These are phyloP conservation scores for Drosophila virilis DNA, from an alignment of 1,140 invertebrate species.

Conservation along the genomic window DNA sequence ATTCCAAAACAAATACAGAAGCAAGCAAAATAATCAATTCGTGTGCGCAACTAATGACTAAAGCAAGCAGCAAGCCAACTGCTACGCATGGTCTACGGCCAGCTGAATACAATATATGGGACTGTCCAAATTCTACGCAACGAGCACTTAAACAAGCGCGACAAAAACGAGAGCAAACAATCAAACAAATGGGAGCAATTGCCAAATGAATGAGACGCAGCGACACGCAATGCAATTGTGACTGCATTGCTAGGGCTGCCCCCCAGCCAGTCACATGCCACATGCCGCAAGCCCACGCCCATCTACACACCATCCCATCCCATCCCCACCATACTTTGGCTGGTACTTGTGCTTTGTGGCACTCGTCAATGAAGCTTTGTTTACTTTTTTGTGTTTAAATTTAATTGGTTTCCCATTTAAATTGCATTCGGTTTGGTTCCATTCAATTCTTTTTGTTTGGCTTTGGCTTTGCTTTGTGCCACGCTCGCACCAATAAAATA, in stretches of 20 bases:
- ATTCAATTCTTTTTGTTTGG: slow-evolving; percentile 50
- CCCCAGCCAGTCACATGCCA: neutral
- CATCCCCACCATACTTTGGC: too few relatives aligned
- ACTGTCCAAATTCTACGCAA: neutral
- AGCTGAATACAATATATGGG: neutral
- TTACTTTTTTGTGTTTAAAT: slow-evolving; percentile 64
- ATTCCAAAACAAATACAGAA: slow-evolving; percentile 5
- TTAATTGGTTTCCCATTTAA: slow-evolving; percentile 74
- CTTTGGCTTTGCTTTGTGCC: slow-evolving; percentile 27
- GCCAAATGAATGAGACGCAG: slow-evolving; percentile 31
- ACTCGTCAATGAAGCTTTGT: slow-evolving; percentile 40
- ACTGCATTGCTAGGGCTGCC: slow-evolving; percentile 61
- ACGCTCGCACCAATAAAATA: neutral
- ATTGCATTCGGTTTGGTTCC: slow-evolving; percentile 48
- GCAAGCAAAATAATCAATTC: slow-evolving; percentile 11
- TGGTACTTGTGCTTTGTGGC: slow-evolving; percentile 13
- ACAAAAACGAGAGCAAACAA: slow-evolving; percentile 43
- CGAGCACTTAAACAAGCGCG: slow-evolving; percentile 29
- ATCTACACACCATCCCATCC: neutral
- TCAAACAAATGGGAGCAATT: slow-evolving; percentile 39
- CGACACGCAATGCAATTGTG: slow-evolving; percentile 61
- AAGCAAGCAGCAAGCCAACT: slow-evolving; percentile 11
- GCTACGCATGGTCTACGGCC: neutral
- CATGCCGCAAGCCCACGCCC: neutral
- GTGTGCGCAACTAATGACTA: slow-evolving; percentile 23